Conservation (phyloP, 2,888 invertebrate species). For the Amblyjoppa fuscipennis region DNA sequence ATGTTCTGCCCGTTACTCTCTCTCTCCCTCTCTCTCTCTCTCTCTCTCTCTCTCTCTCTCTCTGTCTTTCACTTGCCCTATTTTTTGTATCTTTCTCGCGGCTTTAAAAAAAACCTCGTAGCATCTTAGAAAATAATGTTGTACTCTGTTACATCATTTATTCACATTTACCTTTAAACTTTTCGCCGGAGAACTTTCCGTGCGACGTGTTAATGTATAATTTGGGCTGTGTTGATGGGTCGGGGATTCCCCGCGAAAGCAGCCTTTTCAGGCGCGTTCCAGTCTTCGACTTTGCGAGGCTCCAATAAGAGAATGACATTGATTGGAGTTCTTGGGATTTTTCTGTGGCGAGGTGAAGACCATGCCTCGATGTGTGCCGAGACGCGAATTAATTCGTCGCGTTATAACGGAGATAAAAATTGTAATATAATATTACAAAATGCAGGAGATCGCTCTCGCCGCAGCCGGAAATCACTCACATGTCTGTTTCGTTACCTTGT, state of each 20-base stretch:
- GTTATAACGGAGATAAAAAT: too few relatives aligned
- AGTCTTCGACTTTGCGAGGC: too few relatives aligned
- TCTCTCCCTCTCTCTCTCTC: too few relatives aligned
- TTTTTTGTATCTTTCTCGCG: background rate
- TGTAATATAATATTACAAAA: too few relatives aligned
- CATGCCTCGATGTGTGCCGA: too few relatives aligned
- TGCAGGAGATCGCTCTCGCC: too few relatives aligned
- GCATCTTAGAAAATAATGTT: constrained; percentile 1
- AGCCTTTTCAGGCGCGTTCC: too few relatives aligned
- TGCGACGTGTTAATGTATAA: background rate
- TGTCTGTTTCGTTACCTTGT: background rate
- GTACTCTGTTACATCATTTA: constrained; percentile 1
- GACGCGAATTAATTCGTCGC: too few relatives aligned
- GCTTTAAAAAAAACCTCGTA: background rate
- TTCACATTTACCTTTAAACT: background rate
- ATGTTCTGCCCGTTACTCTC: constrained; percentile 33
- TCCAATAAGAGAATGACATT: too few relatives aligned
- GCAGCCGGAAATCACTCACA: background rate
- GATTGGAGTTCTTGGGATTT: too few relatives aligned
- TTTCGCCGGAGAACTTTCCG: background rate
- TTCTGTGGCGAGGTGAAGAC: too few relatives aligned
- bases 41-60: constrained; percentile 23
- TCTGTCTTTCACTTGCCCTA: constrained; percentile 1
- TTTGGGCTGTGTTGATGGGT: background rate
- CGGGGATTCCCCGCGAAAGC: background rate